Evolutionary conservation across 2,113 vertebrate species (phyloP).

Genomic region (Cyanocitta stelleri): DNA sequence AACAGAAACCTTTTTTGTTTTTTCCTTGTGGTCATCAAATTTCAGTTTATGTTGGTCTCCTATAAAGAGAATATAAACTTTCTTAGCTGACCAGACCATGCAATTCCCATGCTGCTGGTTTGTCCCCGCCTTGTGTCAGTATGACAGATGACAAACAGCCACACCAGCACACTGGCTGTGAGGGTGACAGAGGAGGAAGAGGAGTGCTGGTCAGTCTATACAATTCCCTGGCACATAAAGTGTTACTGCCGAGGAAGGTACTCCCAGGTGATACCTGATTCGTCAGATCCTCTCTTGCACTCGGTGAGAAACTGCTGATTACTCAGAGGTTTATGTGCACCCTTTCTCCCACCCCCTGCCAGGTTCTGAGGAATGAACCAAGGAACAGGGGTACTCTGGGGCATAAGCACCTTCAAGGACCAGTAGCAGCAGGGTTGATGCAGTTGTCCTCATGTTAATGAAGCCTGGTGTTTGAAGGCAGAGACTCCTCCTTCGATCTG

Average conservation of each 20-base stretch:
- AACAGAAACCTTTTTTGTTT: background rate
- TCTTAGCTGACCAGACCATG: background rate
- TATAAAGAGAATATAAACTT: background rate
- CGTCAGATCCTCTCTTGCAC: background rate
- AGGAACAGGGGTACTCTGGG: background rate
- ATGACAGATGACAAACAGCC: background rate
- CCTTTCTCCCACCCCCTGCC: background rate
- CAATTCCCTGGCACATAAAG: background rate
- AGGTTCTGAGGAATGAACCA: background rate
- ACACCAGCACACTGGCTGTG: background rate
- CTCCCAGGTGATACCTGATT: background rate
- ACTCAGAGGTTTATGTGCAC: background rate
- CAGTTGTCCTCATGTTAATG: background rate
- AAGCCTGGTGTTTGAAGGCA: background rate
- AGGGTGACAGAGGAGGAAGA: background rate
- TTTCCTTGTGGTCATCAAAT: background rate
- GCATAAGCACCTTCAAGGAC: rapidly evolving
- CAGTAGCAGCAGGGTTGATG: background rate
- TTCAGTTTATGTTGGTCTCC: background rate
- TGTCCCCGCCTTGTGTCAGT: background rate
- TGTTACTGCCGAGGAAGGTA: background rate
- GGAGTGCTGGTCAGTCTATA: background rate
- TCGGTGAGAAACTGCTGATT: background rate
- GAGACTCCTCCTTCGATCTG: background rate
- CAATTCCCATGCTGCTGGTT: background rate